Conservation (phyloP, 2,797 vertebrate species). For the Sus cebifrons region DNA sequence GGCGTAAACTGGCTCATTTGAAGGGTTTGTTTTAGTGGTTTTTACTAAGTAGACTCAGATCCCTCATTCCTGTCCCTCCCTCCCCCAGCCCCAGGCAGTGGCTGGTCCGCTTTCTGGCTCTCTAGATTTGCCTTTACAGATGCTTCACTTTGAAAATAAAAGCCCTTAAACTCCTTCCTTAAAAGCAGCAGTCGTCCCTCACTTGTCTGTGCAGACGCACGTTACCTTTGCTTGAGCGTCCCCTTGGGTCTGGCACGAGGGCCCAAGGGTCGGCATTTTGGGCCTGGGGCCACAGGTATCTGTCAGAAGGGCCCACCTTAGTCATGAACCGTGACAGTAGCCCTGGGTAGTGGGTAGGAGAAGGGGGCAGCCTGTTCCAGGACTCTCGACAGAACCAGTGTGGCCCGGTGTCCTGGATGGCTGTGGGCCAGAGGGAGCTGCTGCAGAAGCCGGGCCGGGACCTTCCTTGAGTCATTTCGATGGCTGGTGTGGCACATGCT, state of each 20-base stretch:
- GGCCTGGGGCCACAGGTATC: background rate
- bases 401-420: background rate
- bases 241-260: background rate
- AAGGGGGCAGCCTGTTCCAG: background rate
- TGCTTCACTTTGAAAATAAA: constrained; percentile 28
- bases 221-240: background rate
- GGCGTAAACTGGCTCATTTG: background rate
- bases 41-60: background rate
- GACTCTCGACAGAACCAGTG: background rate
- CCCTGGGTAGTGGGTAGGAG: background rate
- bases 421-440: background rate
- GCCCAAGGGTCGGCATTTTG: background rate
- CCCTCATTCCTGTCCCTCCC: background rate
- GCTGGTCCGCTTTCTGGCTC: background rate
- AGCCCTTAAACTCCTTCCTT: background rate
- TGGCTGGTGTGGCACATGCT: background rate
- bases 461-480: background rate
- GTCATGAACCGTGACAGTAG: background rate
- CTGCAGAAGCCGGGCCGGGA: background rate
- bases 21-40: background rate
- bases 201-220: background rate
- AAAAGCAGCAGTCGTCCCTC: background rate
- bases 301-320: background rate
- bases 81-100: background rate
- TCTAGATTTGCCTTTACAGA: background rate